A percentile compares a stretch with the other conserved stretches of the same genome.
Conservation (phyloP, 2,797 vertebrate species). For the Channa striata region DNA sequence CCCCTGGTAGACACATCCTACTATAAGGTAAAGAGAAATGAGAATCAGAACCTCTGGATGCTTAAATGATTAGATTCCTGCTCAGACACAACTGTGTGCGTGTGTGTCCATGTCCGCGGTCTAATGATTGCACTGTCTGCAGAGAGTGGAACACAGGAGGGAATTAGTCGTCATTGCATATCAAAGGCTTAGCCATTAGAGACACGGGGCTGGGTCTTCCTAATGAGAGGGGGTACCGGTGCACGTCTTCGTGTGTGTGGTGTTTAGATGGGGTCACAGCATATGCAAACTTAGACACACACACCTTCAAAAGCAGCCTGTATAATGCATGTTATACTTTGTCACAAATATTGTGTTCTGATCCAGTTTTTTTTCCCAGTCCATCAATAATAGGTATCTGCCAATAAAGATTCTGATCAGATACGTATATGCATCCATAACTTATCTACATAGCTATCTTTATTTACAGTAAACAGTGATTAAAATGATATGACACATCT, state of each 20-base stretch:
- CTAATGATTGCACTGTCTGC: slow-evolving; percentile 79
- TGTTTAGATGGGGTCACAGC: slow-evolving; percentile 55
- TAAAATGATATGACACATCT: no score
- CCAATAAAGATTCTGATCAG: no score
- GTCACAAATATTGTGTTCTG: not conserved
- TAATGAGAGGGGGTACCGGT: slow-evolving; percentile 79
- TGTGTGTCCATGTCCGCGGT: slow-evolving; percentile 54
- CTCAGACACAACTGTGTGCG: slow-evolving; percentile 47
- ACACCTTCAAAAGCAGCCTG: slow-evolving; percentile 45
- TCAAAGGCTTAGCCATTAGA: slow-evolving; percentile 83
- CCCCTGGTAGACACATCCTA: slow-evolving; percentile 71
- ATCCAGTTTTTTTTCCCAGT: no score
- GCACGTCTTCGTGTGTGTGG: slow-evolving; percentile 45
- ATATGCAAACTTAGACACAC: slow-evolving; percentile 33
- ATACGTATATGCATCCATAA: no score
- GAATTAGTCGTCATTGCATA: slow-evolving; percentile 86
- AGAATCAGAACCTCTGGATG: slow-evolving; percentile 78
- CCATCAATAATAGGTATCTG: no score
- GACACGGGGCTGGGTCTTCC: slow-evolving; percentile 72
- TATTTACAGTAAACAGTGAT: no score
- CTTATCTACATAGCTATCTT: no score
- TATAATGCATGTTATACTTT: slow-evolving; percentile 18
- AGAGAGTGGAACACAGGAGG: slow-evolving; percentile 80
- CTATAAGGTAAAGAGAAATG: slow-evolving; percentile 74
- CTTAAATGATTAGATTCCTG: slow-evolving; percentile 78